Percentiles rank a stretch among this genome's conserved stretches.
These are phyloP conservation scores for Lordiphosa andalusiaca DNA, from an alignment of 2,888 invertebrate species.

Conservation along the genomic window DNA sequence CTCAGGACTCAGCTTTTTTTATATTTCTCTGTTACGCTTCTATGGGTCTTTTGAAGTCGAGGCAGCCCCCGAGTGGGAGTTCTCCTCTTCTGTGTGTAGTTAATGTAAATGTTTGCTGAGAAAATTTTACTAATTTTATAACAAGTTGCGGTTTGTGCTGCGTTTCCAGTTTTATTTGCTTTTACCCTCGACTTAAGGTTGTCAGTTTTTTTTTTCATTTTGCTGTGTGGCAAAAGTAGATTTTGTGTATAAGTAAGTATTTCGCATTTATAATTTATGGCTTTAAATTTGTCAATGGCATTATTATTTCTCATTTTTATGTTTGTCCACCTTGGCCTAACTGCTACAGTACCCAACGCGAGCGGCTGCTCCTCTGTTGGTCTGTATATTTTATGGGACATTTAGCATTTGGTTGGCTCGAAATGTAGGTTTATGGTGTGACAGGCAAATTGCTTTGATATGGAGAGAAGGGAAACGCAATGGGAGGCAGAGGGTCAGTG, in stretches of 20 bases:
- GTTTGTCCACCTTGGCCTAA: conserved; percentile 24
- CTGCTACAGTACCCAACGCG: too few relatives aligned
- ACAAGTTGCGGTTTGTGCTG: conserved; percentile 70
- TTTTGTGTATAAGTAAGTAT: conserved; percentile 70
- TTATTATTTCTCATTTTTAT: conserved; percentile 70
- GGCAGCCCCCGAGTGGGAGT: conserved; percentile 17
- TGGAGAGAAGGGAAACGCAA: background rate
- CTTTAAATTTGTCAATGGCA: conserved; percentile 72
- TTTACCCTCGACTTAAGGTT: conserved; percentile 9
- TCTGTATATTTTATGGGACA: conserved; percentile 56
- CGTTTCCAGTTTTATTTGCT: conserved; percentile 51
- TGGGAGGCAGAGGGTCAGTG: background rate
- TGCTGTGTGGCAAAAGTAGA: conserved; percentile 57
- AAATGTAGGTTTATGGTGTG: conserved; percentile 57
- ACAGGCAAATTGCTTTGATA: conserved; percentile 44
- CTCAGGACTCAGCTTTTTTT: conserved; percentile 46
- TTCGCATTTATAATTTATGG: conserved; percentile 74
- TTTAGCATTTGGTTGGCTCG: conserved; percentile 42
- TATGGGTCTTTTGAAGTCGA: conserved; percentile 69
- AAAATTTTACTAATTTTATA: conserved; percentile 74
- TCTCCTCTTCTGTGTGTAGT: conserved; percentile 53
- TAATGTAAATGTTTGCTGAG: conserved; percentile 75
- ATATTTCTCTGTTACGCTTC: conserved; percentile 51
- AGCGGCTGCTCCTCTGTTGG: conserved; percentile 25
- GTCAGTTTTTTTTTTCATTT: conserved; percentile 12